Conservation (phyloP, 2,888 invertebrate genomes). For the Hypselothyrea guttata region DNA sequence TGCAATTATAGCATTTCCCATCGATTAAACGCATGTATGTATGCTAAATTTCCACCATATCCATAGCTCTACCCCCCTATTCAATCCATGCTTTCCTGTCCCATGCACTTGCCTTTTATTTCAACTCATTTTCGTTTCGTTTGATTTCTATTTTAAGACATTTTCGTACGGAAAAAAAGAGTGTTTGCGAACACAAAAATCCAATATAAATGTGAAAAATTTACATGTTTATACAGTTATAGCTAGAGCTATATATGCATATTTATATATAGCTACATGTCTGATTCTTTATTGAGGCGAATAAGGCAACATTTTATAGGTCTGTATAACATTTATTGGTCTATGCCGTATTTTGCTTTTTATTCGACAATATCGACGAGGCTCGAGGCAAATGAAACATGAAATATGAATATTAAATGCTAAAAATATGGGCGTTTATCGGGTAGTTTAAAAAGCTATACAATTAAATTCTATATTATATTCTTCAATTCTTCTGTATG, state of each 20-base stretch:
- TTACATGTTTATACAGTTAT: slow-evolving; percentile 26
- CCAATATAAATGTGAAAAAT: slow-evolving; percentile 25
- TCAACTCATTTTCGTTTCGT: slow-evolving; percentile 22
- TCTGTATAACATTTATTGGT: slow-evolving; percentile 21
- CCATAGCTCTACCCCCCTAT: background rate
- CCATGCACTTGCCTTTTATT: slow-evolving; percentile 25
- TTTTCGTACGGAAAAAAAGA: slow-evolving; percentile 39
- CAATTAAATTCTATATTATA: too few species aligned
- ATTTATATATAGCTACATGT: slow-evolving; percentile 11
- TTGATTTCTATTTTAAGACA: slow-evolving; percentile 62
- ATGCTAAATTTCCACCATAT: slow-evolving; percentile 29
- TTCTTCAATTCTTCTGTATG: too few species aligned
- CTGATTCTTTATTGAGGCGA: slow-evolving; percentile 18
- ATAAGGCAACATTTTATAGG: slow-evolving; percentile 6
- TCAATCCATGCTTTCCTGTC: background rate
- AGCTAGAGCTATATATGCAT: background rate
- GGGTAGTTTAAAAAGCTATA: too few species aligned
- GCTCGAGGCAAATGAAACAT: slow-evolving; percentile 1
- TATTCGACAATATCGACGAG: slow-evolving; percentile 8
- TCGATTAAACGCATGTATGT: slow-evolving; percentile 68
- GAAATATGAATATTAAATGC: too few species aligned
- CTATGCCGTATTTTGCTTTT: slow-evolving; percentile 7
- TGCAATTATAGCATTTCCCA: slow-evolving; percentile 73
- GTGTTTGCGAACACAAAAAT: slow-evolving; percentile 25
- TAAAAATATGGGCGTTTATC: too few species aligned